A percentile compares a stretch with the other conserved stretches of the same genome.
Conservation (phyloP, 2,113 vertebrate genomes). For the Ptyas mucosa region DNA sequence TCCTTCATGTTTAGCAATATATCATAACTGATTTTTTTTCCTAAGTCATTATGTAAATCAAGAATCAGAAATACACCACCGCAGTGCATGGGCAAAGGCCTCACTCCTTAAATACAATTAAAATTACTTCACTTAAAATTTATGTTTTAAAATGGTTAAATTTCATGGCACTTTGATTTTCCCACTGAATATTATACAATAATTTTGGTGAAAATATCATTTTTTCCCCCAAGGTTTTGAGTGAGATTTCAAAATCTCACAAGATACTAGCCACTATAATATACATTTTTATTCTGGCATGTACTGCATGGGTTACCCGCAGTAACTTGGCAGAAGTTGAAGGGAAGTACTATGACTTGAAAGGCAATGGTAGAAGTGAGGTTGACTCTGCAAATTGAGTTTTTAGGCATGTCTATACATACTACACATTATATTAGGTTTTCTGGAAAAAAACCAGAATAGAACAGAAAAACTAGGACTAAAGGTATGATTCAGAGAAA, state of each 20-base stretch:
- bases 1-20: background rate
- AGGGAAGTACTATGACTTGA: background rate
- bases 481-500: background rate
- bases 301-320: background rate
- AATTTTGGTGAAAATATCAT: background rate
- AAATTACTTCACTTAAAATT: background rate
- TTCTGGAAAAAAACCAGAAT: background rate
- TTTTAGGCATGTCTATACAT: background rate
- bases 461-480: background rate
- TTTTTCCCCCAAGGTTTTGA: background rate
- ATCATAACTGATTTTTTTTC: background rate
- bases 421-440: background rate
- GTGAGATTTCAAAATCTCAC: background rate
- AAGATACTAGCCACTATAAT: background rate
- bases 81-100: background rate
- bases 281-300: background rate
- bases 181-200: background rate
- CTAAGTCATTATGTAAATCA: background rate
- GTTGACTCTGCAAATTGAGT: background rate
- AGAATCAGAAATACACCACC: background rate
- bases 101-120: background rate
- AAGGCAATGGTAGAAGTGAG: background rate
- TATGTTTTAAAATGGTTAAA: background rate
- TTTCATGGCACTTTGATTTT: background rate
- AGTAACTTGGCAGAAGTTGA: background rate